Conservation (phyloP, 2,113 vertebrate genomes). For the Loxodonta africana region DNA sequence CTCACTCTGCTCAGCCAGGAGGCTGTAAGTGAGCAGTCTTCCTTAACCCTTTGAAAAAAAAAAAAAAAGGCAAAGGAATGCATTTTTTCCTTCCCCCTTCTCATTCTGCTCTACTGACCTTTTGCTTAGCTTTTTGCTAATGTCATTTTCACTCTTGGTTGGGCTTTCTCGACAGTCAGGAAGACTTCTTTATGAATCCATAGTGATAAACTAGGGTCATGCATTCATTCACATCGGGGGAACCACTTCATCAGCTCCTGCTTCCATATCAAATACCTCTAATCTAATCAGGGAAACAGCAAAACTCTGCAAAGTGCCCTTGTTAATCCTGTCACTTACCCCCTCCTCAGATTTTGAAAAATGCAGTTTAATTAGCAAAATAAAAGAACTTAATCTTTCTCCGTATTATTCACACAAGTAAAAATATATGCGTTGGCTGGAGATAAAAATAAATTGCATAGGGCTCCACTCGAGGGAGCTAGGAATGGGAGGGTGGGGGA, state of each 20-base stretch:
- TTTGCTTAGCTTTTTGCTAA: constrained; percentile 88
- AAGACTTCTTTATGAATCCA: constrained; percentile 87
- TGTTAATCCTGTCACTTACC: constrained; percentile 87
- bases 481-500: constrained; percentile 54
- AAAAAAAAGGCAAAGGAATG: constrained; percentile 30
- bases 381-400: constrained; percentile 82
- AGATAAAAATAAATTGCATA: constrained; percentile 84
- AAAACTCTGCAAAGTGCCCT: constrained; percentile 83
- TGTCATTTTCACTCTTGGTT: constrained; percentile 90
- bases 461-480: constrained; percentile 3
- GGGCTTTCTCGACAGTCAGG: constrained; percentile 85
- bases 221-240: constrained; percentile 84
- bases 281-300: constrained; percentile 88
- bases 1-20: background rate
- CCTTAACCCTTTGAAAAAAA: constrained; percentile 70
- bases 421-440: constrained; percentile 79
- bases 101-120: constrained; percentile 86
- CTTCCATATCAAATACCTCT: constrained; percentile 85
- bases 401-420: constrained; percentile 80
- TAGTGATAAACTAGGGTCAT: constrained; percentile 84
- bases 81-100: constrained; percentile 43
- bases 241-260: constrained; percentile 86
- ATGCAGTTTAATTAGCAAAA: constrained; percentile 89
- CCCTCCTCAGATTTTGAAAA: constrained; percentile 85
- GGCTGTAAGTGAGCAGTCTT: background rate